Base-by-base conservation (phyloP, 1,140 invertebrate species). In the Caenorhabditis inopinata region DNA sequence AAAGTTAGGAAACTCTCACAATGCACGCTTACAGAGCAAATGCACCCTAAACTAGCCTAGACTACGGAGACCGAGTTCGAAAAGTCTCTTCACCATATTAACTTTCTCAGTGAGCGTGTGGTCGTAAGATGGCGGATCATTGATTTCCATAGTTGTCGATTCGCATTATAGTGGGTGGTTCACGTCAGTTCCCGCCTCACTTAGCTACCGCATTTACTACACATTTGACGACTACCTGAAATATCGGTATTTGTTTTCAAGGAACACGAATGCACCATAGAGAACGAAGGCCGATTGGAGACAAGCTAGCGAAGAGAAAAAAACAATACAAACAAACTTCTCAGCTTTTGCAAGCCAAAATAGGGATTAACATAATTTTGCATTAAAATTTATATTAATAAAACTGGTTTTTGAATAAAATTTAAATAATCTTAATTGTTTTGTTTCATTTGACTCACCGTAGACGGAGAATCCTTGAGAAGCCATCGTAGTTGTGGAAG, bases 381-480 rank as follows among this genome's bases (percentile, higher is more conserved):
- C 48, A 51, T 51, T 23, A 14, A 51, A 51, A 51, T 51, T 51
- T 1, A n/a, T n/a, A n/a, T n/a, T n/a, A n/a, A n/a, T n/a, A n/a
- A n/a, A n/a, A n/a, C n/a, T n/a, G n/a, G n/a, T n/a, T n/a, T n/a
- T n/a, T n/a, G n/a, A n/a, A n/a, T n/a, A n/a, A n/a, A n/a, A n/a
- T n/a, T n/a, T n/a, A n/a, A n/a, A n/a, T n/a, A n/a, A n/a, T n/a
- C n/a, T n/a, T n/a, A n/a, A n/a, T n/a, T n/a, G n/a, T n/a, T n/a
- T n/a, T n/a, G n/a, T n/a, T n/a, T n/a, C n/a, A n/a, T 32, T 38
- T 6, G 1, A 68, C 58, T 38, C 38, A 68, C 58, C 58, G 58
- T 68, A 68, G 27, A 68, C 58, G 58, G 58, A 68, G 58, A 68
- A 68, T 68, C 58, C 58, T 68, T 68, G 58, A 21, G 58, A n/a